phyloP scores from a whole-genome alignment of 2,113 vertebrate species.

The Otus sunia region DNA sequence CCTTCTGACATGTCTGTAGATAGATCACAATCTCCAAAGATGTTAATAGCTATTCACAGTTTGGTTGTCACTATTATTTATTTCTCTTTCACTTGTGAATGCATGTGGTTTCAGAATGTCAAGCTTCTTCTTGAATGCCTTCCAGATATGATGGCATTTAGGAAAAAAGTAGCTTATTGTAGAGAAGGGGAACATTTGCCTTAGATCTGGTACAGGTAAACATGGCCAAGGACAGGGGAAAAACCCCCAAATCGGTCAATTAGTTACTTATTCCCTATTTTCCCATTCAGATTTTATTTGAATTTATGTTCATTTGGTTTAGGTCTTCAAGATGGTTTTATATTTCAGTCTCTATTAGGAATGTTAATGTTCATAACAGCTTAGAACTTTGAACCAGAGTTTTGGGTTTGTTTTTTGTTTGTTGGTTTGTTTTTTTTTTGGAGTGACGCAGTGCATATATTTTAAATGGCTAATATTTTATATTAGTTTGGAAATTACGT shows the following conservation, averaged over 20 bases:
- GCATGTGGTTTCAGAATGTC: not conserved
- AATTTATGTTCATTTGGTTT: not conserved
- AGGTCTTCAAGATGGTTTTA: not conserved
- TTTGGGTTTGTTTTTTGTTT: too few species aligned
- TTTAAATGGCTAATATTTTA: not conserved
- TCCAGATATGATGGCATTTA: not conserved
- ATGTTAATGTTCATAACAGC: not conserved
- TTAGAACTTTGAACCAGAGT: not conserved
- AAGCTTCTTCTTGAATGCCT: not conserved
- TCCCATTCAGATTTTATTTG: not conserved
- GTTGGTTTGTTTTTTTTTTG: fast-evolving
- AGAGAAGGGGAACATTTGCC: not conserved
- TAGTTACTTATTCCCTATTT: not conserved
- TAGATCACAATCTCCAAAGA: not conserved
- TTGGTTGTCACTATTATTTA: conserved; percentile 8
- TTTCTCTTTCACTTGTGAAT: conserved; percentile 35
- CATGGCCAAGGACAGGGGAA: not conserved
- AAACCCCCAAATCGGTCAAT: not conserved
- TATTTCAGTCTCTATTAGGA: not conserved
- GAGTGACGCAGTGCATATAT: not conserved
- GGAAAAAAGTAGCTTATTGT: not conserved
- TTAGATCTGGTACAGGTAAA: not conserved
- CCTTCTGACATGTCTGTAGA: not conserved
- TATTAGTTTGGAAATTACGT: not conserved
- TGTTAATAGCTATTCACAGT: conserved; percentile 17